Base-by-base conservation (phyloP, 2,113 vertebrate genomes). In the Mastomys natalensis region DNA sequence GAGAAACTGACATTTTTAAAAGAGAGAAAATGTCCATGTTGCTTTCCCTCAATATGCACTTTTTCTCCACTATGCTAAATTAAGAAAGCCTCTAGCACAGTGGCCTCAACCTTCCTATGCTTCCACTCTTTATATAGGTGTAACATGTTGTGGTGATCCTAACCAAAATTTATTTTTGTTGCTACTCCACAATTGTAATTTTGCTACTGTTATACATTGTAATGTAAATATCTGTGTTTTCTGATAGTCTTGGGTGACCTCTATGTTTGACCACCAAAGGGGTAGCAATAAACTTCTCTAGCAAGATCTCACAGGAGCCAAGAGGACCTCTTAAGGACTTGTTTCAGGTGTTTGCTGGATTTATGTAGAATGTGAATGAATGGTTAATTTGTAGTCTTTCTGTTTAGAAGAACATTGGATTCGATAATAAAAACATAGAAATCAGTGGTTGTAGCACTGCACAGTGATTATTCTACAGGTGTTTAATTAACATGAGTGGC, bases 401-500 rank as follows among this genome's bases (percentile, higher is more conserved):
- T 19, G 0, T 58, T 21, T 48, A 37, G 17, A 51, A 72, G 5
- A 43, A 51, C 16, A 70, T 37, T 82, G 21, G 68, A 91, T 37
- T 5, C 55, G 89, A 64, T 82, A 37, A 43, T 16, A 89, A 24
- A 53, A 51, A 84, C 66, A 13, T 24, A 92, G 45, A 58, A 9
- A 68, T 72, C 0, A 0, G 5, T 78, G 24, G 19, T 17, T 2
- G 40, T 21, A 15, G 16, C 24, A 48, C 1, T 45, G 11, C 0
- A 48, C 2, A 66, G 26, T 77, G 66, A 58, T 87, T 89, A 9
- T n/a, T 89, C 81, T 91, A 82, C 16, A 66, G n/a, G n/a, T 53
- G 26, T 78, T 92, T 93, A 91, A 43, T 26, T 62, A 37, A 37
- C 2, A 40, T 22, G 8, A 43, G 6, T 73, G 26, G 7, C 8